Percentiles rank a stretch among this genome's conserved stretches.
These are phyloP conservation scores for Hemichromis elongatus DNA, from an alignment of 2,113 vertebrate genomes.

Conservation along the genomic window DNA sequence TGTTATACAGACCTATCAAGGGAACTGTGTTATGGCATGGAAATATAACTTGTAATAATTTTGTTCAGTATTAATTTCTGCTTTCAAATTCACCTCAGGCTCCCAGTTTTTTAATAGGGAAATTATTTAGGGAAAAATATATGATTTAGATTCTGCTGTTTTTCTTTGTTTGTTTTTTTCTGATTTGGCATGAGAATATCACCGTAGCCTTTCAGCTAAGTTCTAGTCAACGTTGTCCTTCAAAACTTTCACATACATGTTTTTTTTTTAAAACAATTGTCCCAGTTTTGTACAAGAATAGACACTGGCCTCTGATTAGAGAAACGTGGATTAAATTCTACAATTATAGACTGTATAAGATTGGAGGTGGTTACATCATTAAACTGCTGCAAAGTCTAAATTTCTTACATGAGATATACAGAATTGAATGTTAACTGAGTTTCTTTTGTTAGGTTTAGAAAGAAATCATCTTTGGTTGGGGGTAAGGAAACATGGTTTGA, in stretches of 20 bases:
- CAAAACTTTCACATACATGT: not conserved
- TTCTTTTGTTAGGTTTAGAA: not conserved
- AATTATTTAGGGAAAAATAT: not conserved
- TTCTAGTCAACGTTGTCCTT: not conserved
- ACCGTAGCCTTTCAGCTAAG: not conserved
- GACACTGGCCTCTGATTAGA: not conserved
- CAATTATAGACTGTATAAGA: not conserved
- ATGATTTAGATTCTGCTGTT: rapidly evolving
- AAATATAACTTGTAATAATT: not conserved
- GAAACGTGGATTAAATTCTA: not conserved
- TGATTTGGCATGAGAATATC: not conserved
- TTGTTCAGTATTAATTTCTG: not conserved
- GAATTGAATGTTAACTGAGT: not conserved
- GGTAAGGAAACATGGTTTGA: not conserved
- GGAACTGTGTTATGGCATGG: not conserved
- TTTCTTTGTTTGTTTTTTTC: not conserved
- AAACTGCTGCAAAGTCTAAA: not conserved
- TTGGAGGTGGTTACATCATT: not conserved
- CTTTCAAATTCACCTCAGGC: not conserved
- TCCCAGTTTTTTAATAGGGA: not conserved
- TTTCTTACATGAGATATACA: not conserved
- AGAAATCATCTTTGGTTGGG: not conserved
- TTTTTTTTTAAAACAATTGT: not conserved
- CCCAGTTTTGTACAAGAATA: not conserved
- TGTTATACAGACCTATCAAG: not conserved